Evolutionary conservation across 2,888 invertebrate species (phyloP).

Genomic region (Trichacis sp.): DNA sequence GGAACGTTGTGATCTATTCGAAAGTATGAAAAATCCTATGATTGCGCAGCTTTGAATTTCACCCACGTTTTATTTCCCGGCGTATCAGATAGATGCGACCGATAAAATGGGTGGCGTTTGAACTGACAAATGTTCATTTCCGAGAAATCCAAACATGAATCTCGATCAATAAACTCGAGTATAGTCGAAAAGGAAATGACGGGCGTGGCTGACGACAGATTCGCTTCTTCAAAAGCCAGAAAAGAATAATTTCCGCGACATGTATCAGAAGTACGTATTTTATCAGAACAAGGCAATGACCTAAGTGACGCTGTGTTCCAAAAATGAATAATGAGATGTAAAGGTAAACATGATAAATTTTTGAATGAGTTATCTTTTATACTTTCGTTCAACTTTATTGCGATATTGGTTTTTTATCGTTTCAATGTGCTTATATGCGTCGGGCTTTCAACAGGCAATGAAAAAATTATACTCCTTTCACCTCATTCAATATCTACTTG

Average conservation of each 20-base stretch:
- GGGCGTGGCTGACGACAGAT: not conserved
- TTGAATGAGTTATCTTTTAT: no score
- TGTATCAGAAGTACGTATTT: no score
- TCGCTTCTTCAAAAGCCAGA: not conserved
- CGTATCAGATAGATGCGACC: conserved; percentile 11
- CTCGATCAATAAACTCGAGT: conserved; percentile 5
- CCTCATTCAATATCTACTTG: no score
- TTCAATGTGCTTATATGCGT: no score
- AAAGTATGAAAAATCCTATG: conserved; percentile 4
- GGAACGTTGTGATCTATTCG: conserved; percentile 4
- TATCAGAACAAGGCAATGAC: no score
- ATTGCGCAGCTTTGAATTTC: conserved; percentile 9
- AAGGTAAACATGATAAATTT: no score
- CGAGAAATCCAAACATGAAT: conserved; percentile 9
- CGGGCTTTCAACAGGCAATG: no score
- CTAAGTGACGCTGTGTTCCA: no score
- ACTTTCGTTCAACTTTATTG: no score
- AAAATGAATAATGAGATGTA: no score
- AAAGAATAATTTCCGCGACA: conserved; percentile 8
- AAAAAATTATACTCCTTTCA: no score
- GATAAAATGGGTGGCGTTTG: conserved; percentile 9
- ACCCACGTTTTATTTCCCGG: not conserved
- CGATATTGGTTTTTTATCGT: no score
- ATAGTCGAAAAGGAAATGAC: conserved; percentile 8
- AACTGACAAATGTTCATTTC: conserved; percentile 16